phyloP scores from a whole-genome alignment of 2,888 invertebrate species.

The Hydrotaea cyrtoneurina region DNA sequence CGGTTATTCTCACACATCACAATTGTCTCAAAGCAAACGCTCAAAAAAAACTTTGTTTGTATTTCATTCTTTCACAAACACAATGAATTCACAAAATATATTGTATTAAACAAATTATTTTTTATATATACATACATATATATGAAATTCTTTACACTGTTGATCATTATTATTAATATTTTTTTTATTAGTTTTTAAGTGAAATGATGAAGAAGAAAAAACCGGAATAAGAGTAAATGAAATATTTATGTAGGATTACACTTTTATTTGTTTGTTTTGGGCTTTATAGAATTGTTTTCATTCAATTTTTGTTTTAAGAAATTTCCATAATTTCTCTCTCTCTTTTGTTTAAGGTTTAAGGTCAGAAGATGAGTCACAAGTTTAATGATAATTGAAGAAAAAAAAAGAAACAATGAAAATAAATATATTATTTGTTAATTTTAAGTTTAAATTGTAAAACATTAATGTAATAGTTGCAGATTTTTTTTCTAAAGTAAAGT shows the following conservation, averaged over 20 bases:
- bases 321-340: conserved; percentile 32
- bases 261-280: conserved; percentile 51
- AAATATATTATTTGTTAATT: conserved; percentile 19
- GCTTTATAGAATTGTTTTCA: conserved; percentile 46
- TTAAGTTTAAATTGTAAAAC: conserved; percentile 58
- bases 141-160: conserved; percentile 47
- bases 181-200: conserved; percentile 49
- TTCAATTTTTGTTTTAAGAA: neutral
- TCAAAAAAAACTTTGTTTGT: neutral
- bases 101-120: conserved; percentile 13
- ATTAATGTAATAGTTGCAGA: conserved; percentile 56
- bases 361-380: conserved; percentile 65
- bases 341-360: conserved; percentile 60
- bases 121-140: conserved; percentile 9
- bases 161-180: conserved; percentile 50
- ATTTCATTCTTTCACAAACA: conserved; percentile 36
- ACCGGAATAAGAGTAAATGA: too few relatives aligned
- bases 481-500: conserved; percentile 50
- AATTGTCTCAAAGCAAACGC: neutral
- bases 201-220: conserved; percentile 17
- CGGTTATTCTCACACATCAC: too few relatives aligned
- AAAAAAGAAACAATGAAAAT: conserved; percentile 4
- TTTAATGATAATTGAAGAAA: conserved; percentile 35
- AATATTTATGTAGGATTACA: neutral
- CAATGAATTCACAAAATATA: conserved; percentile 23